Conservation (phyloP, 2,113 vertebrate genomes). For the Hippocampus zosterae region DNA sequence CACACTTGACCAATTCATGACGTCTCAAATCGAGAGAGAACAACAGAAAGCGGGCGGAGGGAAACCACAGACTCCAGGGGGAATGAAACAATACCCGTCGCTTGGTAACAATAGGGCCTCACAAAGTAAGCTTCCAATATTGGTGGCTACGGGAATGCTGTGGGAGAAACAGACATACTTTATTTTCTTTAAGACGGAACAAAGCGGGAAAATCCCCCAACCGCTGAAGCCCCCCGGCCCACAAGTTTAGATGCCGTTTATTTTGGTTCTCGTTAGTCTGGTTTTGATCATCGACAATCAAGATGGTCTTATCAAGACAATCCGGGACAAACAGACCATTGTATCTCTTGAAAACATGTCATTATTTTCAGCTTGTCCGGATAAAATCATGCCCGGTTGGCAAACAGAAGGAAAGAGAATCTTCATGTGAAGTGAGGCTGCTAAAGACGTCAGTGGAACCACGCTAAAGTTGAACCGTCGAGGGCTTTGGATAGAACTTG, state of each 20-base stretch:
- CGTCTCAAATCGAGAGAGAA: constrained; percentile 41
- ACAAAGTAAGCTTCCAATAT: constrained; percentile 26
- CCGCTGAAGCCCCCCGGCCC: background rate
- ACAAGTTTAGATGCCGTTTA: constrained; percentile 45
- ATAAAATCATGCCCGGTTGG: constrained; percentile 25
- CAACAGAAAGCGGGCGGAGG: constrained; percentile 34
- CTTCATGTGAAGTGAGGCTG: constrained; percentile 2
- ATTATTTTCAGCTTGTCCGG: constrained; percentile 25
- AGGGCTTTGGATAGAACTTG: background rate
- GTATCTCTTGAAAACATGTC: constrained; percentile 4
- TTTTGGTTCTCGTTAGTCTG: constrained; percentile 12
- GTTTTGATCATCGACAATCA: constrained; percentile 32
- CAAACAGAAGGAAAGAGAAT: constrained; percentile 27
- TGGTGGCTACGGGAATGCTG: constrained; percentile 39
- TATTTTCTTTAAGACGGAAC: constrained; percentile 47
- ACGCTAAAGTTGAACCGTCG: background rate
- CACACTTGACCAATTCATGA: constrained; percentile 49
- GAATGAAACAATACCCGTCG: constrained; percentile 8
- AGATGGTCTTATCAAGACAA: constrained; percentile 37
- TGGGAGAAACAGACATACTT: constrained; percentile 48
- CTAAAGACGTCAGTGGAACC: background rate
- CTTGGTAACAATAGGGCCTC: constrained; percentile 48
- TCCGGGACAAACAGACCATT: constrained; percentile 7
- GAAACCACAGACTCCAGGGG: constrained; percentile 55
- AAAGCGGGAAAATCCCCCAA: constrained; percentile 47